Evolutionary conservation across 1,140 invertebrate genomes (phyloP), one percentile per base, ranked within the genome.

Genomic region (Latrodectus geometricus): DNA sequence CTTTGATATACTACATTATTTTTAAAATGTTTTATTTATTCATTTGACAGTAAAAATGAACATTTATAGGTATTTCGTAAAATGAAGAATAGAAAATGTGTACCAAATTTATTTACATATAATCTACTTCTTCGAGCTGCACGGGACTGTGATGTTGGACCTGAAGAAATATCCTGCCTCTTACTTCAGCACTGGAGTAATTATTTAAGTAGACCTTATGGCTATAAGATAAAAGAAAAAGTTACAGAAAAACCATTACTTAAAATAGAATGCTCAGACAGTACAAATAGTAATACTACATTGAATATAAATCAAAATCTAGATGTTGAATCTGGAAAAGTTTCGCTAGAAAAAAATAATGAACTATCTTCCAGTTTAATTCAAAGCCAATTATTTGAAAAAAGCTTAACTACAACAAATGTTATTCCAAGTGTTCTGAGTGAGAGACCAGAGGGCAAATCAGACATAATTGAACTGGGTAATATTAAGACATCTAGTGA

Each of bases 81-180:
- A 91, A 95, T 98, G 94, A 90, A 93, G 52, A 89, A 92, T 80
- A 91, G 92, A 88, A 93, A 92, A 72, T 92, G 97, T 8, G 92
- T 91, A 76, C 96, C 96, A 4, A 78, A 93, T 89, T 90, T 95
- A 86, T 94, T 92, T 88, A 94, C 93, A 9, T 98, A 95, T 89
- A 97, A 97, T 93, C 92, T 97, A 35, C 91, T 98, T 88, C 89
- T 98, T 8, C 92, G 94, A 88, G 94, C 93, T 90, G 93, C 94
- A 0, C 93, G 95, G 88, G 96, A 98, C 89, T 97, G 96, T 91
- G 92, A 94, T 72, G 91, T 97, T 87, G 96, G 96, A n/a, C 61
- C 88, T 0, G 21, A 87, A 77, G 80, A 89, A 69, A 56, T 80
- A 5, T 76, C 87, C 14, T 85, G n/a, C 15, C 77, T 72, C 11